Percentiles rank a stretch among this genome's conserved stretches.
These are phyloP conservation scores for Nasonia longicornis DNA, from an alignment of 1,140 invertebrate genomes.

Conservation along the genomic window DNA sequence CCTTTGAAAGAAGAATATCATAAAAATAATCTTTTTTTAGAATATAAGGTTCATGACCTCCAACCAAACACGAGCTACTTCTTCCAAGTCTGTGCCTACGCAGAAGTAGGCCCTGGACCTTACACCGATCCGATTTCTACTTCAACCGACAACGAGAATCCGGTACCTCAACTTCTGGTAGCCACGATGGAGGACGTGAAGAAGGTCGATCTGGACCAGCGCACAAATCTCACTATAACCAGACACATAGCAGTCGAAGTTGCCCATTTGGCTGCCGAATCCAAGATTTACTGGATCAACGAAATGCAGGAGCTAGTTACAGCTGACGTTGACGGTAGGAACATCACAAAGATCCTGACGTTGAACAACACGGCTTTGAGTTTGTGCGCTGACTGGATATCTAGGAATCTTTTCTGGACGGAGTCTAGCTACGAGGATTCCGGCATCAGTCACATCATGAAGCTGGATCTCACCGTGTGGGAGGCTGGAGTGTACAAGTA, in stretches of 20 bases:
- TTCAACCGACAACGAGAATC: constrained; percentile 76
- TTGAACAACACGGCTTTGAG: constrained; percentile 77
- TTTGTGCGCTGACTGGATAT: constrained; percentile 88
- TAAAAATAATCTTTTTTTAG: constrained; percentile 49
- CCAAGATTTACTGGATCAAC: constrained; percentile 86
- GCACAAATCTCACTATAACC: constrained; percentile 71
- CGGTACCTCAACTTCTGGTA: constrained; percentile 83
- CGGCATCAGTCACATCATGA: constrained; percentile 57
- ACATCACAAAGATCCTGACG: constrained; percentile 75
- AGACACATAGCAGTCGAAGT: constrained; percentile 76
- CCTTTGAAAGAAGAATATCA: background rate
- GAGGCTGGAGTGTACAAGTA: constrained; percentile 65
- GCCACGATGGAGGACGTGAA: constrained; percentile 78
- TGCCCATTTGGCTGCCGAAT: constrained; percentile 75
- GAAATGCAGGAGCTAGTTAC: constrained; percentile 82
- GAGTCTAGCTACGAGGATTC: constrained; percentile 71
- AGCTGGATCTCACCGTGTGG: constrained; percentile 60
- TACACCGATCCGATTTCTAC: constrained; percentile 74
- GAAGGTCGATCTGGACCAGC: constrained; percentile 80
- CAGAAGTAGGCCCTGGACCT: constrained; percentile 79
- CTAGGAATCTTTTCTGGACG: constrained; percentile 83
- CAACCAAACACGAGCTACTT: constrained; percentile 77
- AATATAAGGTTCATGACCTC: constrained; percentile 73
- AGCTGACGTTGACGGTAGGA: constrained; percentile 71
- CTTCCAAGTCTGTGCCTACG: constrained; percentile 85